phyloP scores from a whole-genome alignment of 2,888 invertebrate genomes.

The Punctoribates punctum region DNA sequence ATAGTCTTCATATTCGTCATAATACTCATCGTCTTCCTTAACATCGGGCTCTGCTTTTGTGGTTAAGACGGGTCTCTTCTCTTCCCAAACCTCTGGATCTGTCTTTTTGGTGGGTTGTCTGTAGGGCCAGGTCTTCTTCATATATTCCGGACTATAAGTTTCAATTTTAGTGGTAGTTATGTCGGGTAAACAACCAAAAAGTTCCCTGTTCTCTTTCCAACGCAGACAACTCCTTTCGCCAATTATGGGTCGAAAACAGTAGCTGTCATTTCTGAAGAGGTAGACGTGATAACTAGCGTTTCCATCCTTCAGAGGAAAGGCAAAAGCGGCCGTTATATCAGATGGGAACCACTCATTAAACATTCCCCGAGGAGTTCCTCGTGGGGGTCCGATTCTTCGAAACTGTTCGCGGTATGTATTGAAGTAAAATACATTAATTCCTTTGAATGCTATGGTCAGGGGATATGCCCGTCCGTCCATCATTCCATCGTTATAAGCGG shows the following conservation, averaged over 20 bases:
- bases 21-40: too few relatives aligned
- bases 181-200: conserved; percentile 12
- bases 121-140: too few relatives aligned
- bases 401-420: background rate
- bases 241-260: conserved; percentile 4
- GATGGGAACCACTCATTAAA: background rate
- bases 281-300: background rate
- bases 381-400: too few relatives aligned
- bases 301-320: background rate
- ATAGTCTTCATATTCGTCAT: too few relatives aligned
- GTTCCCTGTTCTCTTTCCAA: background rate
- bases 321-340: background rate
- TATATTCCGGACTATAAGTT: too few relatives aligned
- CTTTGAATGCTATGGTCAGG: background rate
- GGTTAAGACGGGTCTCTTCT: too few relatives aligned
- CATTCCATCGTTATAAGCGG: background rate
- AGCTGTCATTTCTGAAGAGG: background rate
- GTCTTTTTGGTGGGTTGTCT: too few relatives aligned
- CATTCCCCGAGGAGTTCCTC: background rate
- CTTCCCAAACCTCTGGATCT: too few relatives aligned
- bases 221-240: background rate
- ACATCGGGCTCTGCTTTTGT: too few relatives aligned
- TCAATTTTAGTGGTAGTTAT: too few relatives aligned
- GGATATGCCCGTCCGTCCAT: background rate
- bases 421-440: background rate